A percentile compares a stretch with the other conserved stretches of the same genome.
These are phyloP conservation scores for Harpagus bidentatus DNA, from an alignment of 2,113 vertebrate species.

Conservation along the genomic window DNA sequence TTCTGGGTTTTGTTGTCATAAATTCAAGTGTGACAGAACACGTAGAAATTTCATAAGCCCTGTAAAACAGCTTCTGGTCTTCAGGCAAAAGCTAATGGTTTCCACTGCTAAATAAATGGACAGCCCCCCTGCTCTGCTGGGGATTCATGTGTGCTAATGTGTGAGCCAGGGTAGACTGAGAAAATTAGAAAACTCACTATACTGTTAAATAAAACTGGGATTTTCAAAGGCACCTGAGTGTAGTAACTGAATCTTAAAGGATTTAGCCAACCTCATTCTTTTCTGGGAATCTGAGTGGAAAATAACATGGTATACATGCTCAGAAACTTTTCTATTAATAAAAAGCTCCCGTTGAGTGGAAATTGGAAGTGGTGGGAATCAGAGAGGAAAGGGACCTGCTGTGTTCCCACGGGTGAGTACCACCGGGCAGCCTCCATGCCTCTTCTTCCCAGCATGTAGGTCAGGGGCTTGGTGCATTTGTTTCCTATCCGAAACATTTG, in stretches of 20 bases:
- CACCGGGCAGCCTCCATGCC: rapidly evolving
- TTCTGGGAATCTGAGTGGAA: not conserved
- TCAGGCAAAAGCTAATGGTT: not conserved
- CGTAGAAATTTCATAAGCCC: not conserved
- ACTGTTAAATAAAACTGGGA: not conserved
- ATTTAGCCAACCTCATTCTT: not conserved
- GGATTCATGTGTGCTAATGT: not conserved
- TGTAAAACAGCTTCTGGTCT: not conserved
- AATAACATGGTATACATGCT: not conserved
- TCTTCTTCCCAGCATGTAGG: rapidly evolving
- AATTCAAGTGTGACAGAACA: too few species aligned
- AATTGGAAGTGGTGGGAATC: not conserved
- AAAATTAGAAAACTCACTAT: not conserved
- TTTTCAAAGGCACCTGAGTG: not conserved
- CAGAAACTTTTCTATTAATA: not conserved
- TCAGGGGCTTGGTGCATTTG: not conserved
- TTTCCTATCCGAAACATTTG: not conserved
- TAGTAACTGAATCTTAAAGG: not conserved
- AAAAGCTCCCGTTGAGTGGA: not conserved
- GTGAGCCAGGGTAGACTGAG: not conserved
- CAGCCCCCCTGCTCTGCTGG: not conserved
- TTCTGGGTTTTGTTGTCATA: not conserved
- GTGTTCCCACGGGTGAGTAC: not conserved
- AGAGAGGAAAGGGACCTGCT: too few species aligned
- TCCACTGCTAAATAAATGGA: not conserved